Evolutionary conservation across 1,140 invertebrate genomes (phyloP).

Genomic region (Musca domestica): DNA sequence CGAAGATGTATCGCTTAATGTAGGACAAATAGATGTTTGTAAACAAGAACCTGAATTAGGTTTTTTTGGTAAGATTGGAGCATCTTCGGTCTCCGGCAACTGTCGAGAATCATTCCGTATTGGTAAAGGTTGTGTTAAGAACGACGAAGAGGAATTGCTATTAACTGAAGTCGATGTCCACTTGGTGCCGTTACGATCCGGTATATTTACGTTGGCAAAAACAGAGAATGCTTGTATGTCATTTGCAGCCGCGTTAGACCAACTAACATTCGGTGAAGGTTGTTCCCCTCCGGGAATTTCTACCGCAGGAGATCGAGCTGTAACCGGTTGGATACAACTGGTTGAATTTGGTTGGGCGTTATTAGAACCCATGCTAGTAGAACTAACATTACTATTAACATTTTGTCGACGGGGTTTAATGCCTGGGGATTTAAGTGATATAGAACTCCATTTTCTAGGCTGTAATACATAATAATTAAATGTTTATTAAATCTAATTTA

Average conservation of each 20-base stretch:
- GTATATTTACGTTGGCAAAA: slow-evolving; percentile 48
- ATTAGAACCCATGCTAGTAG: slow-evolving; percentile 2
- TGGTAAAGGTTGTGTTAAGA: not conserved
- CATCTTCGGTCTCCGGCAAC: not conserved
- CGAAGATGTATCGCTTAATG: slow-evolving; percentile 29
- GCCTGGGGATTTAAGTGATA: slow-evolving; percentile 85
- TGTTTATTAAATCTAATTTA: slow-evolving; percentile 2
- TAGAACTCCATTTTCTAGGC: slow-evolving; percentile 82
- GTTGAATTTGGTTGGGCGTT: not conserved
- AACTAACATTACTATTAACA: slow-evolving; percentile 38
- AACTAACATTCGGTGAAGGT: not conserved
- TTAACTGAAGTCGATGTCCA: slow-evolving; percentile 26
- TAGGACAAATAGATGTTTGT: slow-evolving; percentile 38
- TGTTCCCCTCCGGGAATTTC: slow-evolving; percentile 10
- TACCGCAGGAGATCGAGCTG: slow-evolving; percentile 24
- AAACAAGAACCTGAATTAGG: slow-evolving; percentile 1
- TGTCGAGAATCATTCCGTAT: slow-evolving; percentile 14
- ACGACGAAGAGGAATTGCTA: not conserved
- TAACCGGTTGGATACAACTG: not conserved
- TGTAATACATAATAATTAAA: slow-evolving; percentile 51
- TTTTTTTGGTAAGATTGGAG: slow-evolving; percentile 38
- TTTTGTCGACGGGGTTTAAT: slow-evolving; percentile 70
- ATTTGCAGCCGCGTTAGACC: slow-evolving; percentile 33
- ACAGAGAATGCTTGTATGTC: slow-evolving; percentile 41
- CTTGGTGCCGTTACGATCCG: slow-evolving; percentile 40